Evolutionary conservation across 2,888 invertebrate species (phyloP), one percentile per base, ranked within the genome.

Genomic region (Aphrophora alni): DNA sequence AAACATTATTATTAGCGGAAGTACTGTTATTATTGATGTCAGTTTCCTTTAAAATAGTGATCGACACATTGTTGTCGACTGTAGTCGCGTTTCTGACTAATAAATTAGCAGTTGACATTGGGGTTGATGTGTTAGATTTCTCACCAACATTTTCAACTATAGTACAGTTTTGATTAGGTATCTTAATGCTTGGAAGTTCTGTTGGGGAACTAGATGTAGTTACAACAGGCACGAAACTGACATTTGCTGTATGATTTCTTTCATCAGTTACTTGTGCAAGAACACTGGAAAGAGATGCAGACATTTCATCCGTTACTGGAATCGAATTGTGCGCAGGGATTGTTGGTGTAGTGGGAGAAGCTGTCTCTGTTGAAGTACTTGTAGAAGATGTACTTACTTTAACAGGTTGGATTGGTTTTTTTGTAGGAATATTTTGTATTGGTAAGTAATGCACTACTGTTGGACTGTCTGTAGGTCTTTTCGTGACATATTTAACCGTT

Each of bases 361-460:
- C 26, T 21, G 21, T 8, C n/a, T 71, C 77, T 8, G 78, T 51
- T 12, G 77, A 77, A 2, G 80, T 70, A 4, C 28, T 75, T 21
- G 77, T 24, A 8, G 68, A 27, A 8, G 82, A 69, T 28, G 38
- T 72, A 25, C 69, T 59, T 5, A 78, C 80, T 38, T 79, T 70
- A 28, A 74, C 38, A n/a, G 81, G 68, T 38, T 71, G 28, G 25
- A 59, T 38, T n/a, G 81, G 81, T 69, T 38, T 78, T 72, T 76
- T 83, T 10, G 80, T 81, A 8, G 80, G 74, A 0, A 84, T 82
- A 27, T 82, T 83, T 21, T 84, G 82, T 21, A 85, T 83, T 2
- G 84, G 84, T 25, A 85, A 78, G 70, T 84, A 85, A 77, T 85
- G 85, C 28, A 84, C 84, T 26, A 84, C 82, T 0, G 84, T 84